These are phyloP conservation scores for Austrolebias charrua DNA, from an alignment of 2,797 vertebrate genomes.

Conservation along the genomic window DNA sequence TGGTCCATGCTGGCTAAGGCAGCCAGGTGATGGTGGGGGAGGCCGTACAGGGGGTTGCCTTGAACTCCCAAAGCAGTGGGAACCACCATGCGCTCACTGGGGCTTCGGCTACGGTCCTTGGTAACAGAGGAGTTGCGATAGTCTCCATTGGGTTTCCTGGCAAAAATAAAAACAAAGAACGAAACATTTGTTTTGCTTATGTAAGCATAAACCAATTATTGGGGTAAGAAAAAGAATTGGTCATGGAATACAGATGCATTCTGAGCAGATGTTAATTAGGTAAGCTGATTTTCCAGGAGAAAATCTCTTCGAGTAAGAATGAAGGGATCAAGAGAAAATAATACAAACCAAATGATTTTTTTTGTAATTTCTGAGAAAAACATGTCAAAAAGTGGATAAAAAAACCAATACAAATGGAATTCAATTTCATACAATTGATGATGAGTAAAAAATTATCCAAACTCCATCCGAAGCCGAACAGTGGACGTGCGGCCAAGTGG, in stretches of 20 bases:
- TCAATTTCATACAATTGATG: constrained; percentile 34
- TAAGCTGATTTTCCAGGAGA: too few species aligned
- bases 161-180: constrained; percentile 27
- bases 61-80: constrained; percentile 84
- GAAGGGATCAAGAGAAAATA: background rate
- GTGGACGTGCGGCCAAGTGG: too few species aligned
- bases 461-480: too few species aligned
- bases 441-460: constrained; percentile 14
- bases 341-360: too few species aligned
- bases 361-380: constrained; percentile 1
- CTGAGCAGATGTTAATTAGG: too few species aligned
- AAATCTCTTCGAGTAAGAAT: background rate
- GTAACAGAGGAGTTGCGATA: constrained; percentile 77
- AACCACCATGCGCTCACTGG: constrained; percentile 86
- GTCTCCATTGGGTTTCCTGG: constrained; percentile 92
- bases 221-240: too few species aligned
- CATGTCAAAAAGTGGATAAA: constrained; percentile 20
- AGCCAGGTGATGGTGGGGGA: constrained; percentile 79
- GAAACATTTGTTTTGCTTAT: background rate
- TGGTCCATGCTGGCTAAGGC: constrained; percentile 90
- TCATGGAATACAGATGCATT: too few species aligned
- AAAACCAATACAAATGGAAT: constrained; percentile 43
- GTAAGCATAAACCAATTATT: background rate
- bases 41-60: constrained; percentile 83
- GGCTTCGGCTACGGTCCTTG: constrained; percentile 93